A percentile compares a stretch with the other conserved stretches of the same genome.
phyloP scores from a whole-genome alignment of 2,888 invertebrate genomes.

The Diarsia dahlii region DNA sequence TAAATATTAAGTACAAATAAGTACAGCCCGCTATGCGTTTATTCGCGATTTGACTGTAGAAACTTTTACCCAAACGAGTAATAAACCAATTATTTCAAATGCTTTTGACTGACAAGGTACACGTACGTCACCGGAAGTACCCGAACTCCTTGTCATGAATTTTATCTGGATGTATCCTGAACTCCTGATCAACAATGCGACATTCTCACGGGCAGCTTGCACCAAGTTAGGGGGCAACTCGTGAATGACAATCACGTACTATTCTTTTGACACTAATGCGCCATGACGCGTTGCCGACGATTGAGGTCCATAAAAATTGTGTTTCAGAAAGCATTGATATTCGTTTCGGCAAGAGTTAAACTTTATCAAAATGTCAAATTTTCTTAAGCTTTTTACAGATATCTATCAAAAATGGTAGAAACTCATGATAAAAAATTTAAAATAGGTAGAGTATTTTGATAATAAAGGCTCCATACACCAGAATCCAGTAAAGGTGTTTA shows the following conservation, averaged over 20 bases:
- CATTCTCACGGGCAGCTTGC: conserved; percentile 77
- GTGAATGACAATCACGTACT: conserved; percentile 79
- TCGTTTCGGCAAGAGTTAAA: neutral
- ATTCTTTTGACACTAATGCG: conserved; percentile 63
- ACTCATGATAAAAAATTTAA: too few species aligned
- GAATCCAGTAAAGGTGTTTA: neutral
- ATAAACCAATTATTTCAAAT: neutral
- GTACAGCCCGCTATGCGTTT: too few species aligned
- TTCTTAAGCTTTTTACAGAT: neutral
- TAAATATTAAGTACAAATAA: too few species aligned
- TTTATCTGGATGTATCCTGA: conserved; percentile 42
- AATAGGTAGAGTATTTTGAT: too few species aligned
- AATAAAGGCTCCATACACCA: too few species aligned
- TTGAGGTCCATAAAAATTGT: conserved; percentile 4
- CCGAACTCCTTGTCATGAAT: conserved; percentile 13
- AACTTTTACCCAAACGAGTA: neutral
- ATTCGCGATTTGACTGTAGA: neutral
- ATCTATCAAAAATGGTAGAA: neutral
- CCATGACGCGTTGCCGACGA: too few species aligned
- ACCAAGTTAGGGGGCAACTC: conserved; percentile 75
- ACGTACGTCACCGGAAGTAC: conserved; percentile 8
- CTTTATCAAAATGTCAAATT: neutral
- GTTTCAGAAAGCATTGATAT: conserved; percentile 12
- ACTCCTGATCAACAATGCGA: conserved; percentile 54
- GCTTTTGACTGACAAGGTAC: neutral